Evolutionary conservation across 1,140 invertebrate genomes (phyloP), one percentile per base, ranked within the genome.

Genomic region (Pomacea maculata): DNA sequence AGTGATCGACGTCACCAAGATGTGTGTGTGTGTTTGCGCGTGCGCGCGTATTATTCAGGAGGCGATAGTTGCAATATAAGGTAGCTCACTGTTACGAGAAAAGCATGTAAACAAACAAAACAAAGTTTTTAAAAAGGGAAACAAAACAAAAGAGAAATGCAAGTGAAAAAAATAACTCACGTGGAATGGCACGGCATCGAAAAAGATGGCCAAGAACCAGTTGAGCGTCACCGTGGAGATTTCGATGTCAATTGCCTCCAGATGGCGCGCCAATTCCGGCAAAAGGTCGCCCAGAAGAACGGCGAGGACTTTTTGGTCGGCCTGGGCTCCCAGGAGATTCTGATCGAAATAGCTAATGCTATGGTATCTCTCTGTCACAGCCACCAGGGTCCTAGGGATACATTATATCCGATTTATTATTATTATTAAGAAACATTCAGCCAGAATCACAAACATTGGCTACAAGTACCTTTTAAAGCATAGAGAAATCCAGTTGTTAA

Each of bases 151-250:
- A 15, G 74, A 57, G 74, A 57, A 55, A n/a, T 9, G 54, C 12
- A 55, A 57, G 54, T 21, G 74, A 57, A 55, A 57, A 55, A 10
- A 25, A 45, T 9, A 17, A 68, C 87, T 86, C 88, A 92, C 92
- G 87, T 92, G 87, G 85, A 93, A 93, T 17, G 93, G 93, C 11
- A 93, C 89, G 14, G 92, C 90, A 86, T 93, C 93, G 87, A 93
- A 93, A 87, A 93, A 93, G 57, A 93, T 86, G 57, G 93, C 92
- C 75, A 93, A 86, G 85, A 93, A 93, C 93, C 93, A 93, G 88
- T 93, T 93, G 57, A 93, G 88, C 14, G 93, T 93, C 64, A 93
- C 89, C 9, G 93, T 92, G 52, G 92, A 91, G 29, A 93, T 85
- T 83, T 93, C 93, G 64, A 93, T 92, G 80, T 93, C 92, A 71